phyloP scores from a whole-genome alignment of 2,888 invertebrate genomes.

The Eupelmus urozonus region DNA sequence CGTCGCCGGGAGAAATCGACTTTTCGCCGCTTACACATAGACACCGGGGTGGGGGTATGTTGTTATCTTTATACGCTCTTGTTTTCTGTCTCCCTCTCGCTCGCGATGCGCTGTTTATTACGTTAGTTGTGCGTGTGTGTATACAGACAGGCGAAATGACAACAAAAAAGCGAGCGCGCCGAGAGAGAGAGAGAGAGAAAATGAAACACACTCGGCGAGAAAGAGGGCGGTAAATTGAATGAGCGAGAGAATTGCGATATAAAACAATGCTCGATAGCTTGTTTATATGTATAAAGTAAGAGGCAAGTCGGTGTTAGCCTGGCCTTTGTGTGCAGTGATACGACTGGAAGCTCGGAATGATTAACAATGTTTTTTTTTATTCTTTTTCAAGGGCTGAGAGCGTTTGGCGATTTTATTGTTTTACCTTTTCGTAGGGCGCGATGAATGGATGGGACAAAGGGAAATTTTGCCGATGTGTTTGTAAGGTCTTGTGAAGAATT shows the following conservation, averaged over 20 bases:
- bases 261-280: not conserved
- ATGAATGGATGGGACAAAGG: no score
- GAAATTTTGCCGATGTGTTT: no score
- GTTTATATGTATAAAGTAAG: conserved; percentile 27
- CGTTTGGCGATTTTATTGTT: no score
- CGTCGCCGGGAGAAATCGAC: conserved; percentile 6
- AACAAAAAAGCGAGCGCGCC: not conserved
- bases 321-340: no score
- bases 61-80: conserved; percentile 32
- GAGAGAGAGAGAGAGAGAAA: not conserved
- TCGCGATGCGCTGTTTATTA: conserved; percentile 17
- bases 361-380: no score
- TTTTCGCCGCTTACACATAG: not conserved
- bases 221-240: conserved; percentile 19
- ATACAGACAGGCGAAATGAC: not conserved
- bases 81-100: not conserved
- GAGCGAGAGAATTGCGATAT: conserved; percentile 9
- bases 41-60: not conserved
- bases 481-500: no score
- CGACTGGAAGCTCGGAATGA: no score
- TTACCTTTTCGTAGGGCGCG: no score
- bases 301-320: not conserved
- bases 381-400: no score
- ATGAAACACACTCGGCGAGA: not conserved
- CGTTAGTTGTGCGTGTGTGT: conserved; percentile 11